These are phyloP conservation scores for Dryocosmus kuriphilus DNA, from an alignment of 2,888 invertebrate species.

Conservation along the genomic window DNA sequence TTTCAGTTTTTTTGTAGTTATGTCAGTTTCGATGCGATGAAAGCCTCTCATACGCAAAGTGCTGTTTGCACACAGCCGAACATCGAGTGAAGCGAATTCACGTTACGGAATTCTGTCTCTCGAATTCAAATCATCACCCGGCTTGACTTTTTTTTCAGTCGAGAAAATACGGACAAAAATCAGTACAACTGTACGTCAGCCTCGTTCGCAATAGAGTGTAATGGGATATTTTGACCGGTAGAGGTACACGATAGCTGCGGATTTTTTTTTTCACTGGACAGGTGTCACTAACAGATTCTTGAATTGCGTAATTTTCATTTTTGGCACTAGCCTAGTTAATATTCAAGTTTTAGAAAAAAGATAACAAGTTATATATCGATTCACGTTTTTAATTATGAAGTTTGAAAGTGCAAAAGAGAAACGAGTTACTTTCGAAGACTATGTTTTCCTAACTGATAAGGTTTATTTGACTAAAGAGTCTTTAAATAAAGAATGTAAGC, in stretches of 20 bases:
- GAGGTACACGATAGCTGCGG: neutral
- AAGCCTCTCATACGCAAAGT: slow-evolving; percentile 6
- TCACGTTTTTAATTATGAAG: too few species aligned
- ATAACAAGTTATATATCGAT: too few species aligned
- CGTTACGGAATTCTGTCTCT: slow-evolving; percentile 4
- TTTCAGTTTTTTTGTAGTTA: neutral
- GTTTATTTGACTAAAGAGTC: too few species aligned
- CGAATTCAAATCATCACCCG: slow-evolving; percentile 27
- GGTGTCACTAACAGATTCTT: neutral
- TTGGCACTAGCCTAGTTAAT: too few species aligned
- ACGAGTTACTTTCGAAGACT: too few species aligned
- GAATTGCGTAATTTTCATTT: neutral
- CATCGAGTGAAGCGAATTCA: slow-evolving; percentile 3
- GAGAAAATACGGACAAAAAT: slow-evolving; percentile 22
- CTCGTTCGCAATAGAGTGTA: slow-evolving; percentile 18
- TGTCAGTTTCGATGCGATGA: neutral
- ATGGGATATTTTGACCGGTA: slow-evolving; percentile 27
- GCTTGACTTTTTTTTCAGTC: slow-evolving; percentile 9
- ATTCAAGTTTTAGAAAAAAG: too few species aligned
- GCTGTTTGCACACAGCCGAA: slow-evolving; percentile 4
- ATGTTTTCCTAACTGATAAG: too few species aligned
- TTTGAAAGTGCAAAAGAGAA: too few species aligned
- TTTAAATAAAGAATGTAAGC: too few species aligned
- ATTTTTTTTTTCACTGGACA: neutral
- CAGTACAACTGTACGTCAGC: slow-evolving; percentile 1